Evolutionary conservation across 2,113 vertebrate species (phyloP), one percentile per base, ranked within the genome.

Genomic region (Chamaetylas fuelleborni): DNA sequence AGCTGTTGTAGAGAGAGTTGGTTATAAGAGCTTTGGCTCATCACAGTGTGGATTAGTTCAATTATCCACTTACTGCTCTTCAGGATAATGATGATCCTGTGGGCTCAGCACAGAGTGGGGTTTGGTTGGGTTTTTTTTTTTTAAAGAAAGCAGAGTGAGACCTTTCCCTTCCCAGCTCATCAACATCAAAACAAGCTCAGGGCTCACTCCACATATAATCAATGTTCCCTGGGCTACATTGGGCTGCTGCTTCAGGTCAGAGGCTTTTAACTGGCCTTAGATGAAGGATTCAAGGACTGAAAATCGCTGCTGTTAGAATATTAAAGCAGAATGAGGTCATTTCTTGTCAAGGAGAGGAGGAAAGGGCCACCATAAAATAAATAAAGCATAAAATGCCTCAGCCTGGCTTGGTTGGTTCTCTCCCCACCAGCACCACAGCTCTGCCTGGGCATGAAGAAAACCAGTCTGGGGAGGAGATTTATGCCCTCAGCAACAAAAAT

Each of bases 31-130:
- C 70, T 95, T 56, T 43, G 76, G 57, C 86, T 88, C 22, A 82
- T 90, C 96, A 0, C 70, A 31, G 86, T 12, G 53, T 69, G 96
- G 76, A 77, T 90, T 71, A 80, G 86, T 36, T 71, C 90, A 78
- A 71, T 96, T 91, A 96, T 80, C 76, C 95, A 89, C 50, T 95
- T 84, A 76, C 38, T 81, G 73, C 93, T 72, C 81, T 87, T 74
- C 43, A 76, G 81, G 78, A 36, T 78, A 81, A 86, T 10, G 9
- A 33, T 28, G 73, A 74, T 84, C 48, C 95, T 84, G 51, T 29
- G 77, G 84, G 60, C 89, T 89, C 86, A 43, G 58, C 14, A 42
- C 67, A 54, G 31, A 29, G 28, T 4, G 23, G 16, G 14, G 2
- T 8, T 88, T 70, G 34, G 36, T 38, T 66, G 40, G n/a, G 3